Base-by-base conservation (phyloP, 2,888 invertebrate genomes). In the Blastobasis lacticolella region DNA sequence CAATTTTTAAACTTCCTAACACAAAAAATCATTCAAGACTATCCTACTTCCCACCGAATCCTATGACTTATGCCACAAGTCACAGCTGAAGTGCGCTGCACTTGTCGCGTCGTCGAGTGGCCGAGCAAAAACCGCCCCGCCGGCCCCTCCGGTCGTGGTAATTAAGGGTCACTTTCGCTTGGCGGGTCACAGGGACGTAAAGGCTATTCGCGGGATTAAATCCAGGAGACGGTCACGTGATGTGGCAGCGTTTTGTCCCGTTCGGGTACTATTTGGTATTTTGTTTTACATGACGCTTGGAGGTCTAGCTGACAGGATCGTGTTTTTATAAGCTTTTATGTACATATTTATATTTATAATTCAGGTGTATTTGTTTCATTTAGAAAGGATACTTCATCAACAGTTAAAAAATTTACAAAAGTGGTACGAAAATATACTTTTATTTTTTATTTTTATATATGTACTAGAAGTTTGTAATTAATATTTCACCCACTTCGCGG, bases 151-250 rank as follows among this genome's bases (percentile, higher is more conserved):
- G 73, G 68, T 58, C 64, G 63, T 72, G 77, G 75, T 74, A 81
- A 81, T 83, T 83, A 85, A 79, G 81, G 75, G 72, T 75, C 73
- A 76, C 71, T 78, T 84, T 84, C 78, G 82, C 80, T 70, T 78
- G 82, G 78, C 81, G 70, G 73, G 73, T 75, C 82, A 79, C 67
- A 75, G 74, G 73, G 66, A 61, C 61, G 61, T 61, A 69, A 73
- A 78, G 75, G 67, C 78, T 73, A 66, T 67, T 67, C 65, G 67
- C 66, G 57, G 69, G 77, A 82, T 82, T 76, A 78, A 80, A 79
- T 76, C 76, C 70, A 71, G 78, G 71, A 72, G 71, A 59, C 60
- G 69, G 67, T 73, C 76, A 78, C 77, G 73, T 70, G 75, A 71
- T 72, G 71, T 66, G 60, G 53, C 63, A 61, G 61, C 62, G 64